Percentiles rank a stretch among this genome's conserved stretches.
These are phyloP conservation scores for Dorcus parallelipipedus DNA, from an alignment of 2,888 invertebrate species.

Conservation along the genomic window DNA sequence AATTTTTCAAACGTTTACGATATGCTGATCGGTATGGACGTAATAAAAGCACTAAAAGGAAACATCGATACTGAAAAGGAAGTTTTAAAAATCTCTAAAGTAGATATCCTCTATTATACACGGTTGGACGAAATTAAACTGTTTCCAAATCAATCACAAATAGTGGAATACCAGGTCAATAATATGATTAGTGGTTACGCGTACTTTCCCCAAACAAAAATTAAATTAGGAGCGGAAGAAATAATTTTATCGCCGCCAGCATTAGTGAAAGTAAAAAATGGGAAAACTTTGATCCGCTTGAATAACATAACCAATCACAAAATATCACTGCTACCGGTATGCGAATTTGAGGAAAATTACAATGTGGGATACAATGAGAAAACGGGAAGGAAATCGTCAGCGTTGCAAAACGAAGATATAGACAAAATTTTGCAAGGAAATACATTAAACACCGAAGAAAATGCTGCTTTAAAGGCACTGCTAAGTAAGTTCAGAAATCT, in stretches of 20 bases:
- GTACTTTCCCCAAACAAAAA: background rate
- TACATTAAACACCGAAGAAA: constrained; percentile 1
- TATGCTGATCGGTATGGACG: constrained; percentile 1
- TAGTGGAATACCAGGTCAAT: background rate
- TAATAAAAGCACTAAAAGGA: background rate
- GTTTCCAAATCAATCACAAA: background rate
- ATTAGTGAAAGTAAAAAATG: background rate
- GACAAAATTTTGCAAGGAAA: background rate
- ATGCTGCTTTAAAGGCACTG: background rate
- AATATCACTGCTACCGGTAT: background rate
- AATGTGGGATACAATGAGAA: background rate
- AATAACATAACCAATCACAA: background rate
- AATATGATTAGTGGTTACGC: constrained; percentile 1
- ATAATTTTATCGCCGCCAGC: background rate
- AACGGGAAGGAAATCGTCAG: background rate
- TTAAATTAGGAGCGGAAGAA: background rate
- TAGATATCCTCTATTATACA: constrained; percentile 1
- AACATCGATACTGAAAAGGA: background rate
- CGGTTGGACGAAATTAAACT: background rate
- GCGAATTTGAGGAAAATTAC: background rate
- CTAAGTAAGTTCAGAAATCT: constrained; percentile 3
- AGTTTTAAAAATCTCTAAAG: background rate
- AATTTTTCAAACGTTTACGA: constrained; percentile 4
- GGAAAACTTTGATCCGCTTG: background rate
- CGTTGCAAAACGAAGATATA: background rate